A percentile compares a stretch with the other conserved stretches of the same genome.
phyloP scores from a whole-genome alignment of 2,113 vertebrate species.

The Brachionichthys hirsutus region DNA sequence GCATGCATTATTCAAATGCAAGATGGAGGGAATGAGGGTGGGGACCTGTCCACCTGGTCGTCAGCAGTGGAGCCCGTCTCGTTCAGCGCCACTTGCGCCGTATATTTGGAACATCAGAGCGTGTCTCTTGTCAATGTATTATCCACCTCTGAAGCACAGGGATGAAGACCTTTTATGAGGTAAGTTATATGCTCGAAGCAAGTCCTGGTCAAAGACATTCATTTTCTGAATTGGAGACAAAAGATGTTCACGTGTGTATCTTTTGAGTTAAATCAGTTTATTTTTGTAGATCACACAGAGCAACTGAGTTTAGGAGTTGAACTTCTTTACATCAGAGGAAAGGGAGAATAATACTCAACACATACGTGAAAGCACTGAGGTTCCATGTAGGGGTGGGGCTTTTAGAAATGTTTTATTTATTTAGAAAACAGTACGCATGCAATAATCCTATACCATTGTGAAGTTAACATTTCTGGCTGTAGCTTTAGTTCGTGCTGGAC shows the following conservation, averaged over 20 bases:
- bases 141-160: slow-evolving; percentile 30
- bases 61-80: slow-evolving; percentile 63
- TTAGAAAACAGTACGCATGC: not conserved
- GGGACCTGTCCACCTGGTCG: slow-evolving; percentile 78
- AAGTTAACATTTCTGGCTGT: not conserved
- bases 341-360: no score
- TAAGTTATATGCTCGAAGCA: slow-evolving; percentile 40
- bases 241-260: slow-evolving; percentile 4
- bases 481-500: slow-evolving; percentile 10
- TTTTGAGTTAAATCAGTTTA: slow-evolving; percentile 30
- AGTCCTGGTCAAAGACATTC: slow-evolving; percentile 32
- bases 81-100: slow-evolving; percentile 63
- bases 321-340: no score
- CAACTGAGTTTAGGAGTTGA: no score
- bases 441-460: not conserved
- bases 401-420: no score
- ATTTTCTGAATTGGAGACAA: slow-evolving; percentile 36
- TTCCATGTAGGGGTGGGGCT: no score
- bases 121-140: slow-evolving; percentile 57
- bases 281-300: slow-evolving; percentile 7
- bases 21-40: slow-evolving; percentile 71
- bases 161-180: slow-evolving; percentile 45
- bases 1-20: slow-evolving; percentile 80
- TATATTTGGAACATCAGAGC: slow-evolving; percentile 61
- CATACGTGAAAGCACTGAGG: no score